phyloP scores from a whole-genome alignment of 2,797 vertebrate genomes.

The Brachymystax lenok region DNA sequence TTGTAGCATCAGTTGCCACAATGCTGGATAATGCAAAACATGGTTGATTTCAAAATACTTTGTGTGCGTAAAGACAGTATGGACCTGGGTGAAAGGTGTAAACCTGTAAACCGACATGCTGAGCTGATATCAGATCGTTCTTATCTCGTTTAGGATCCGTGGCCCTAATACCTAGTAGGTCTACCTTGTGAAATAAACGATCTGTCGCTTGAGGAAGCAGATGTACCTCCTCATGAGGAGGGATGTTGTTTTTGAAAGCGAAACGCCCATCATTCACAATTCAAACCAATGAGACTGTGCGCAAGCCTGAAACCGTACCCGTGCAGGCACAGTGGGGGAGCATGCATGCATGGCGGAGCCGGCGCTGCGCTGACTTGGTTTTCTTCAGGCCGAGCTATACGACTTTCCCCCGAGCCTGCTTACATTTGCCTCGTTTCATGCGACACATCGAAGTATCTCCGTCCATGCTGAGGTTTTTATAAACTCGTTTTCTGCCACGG shows the following conservation, averaged over 20 bases:
- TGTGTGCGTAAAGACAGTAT: not conserved
- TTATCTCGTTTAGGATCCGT: not conserved
- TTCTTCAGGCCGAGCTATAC: constrained; percentile 26
- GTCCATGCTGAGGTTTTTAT: constrained; percentile 62
- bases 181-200: constrained; percentile 63
- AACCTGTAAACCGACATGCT: not conserved
- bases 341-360: constrained; percentile 56
- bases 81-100: not conserved
- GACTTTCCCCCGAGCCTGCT: constrained; percentile 23
- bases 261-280: constrained; percentile 75
- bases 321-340: constrained; percentile 40
- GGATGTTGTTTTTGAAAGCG: constrained; percentile 61
- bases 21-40: not conserved
- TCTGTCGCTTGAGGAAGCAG: constrained; percentile 69
- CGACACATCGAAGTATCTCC: constrained; percentile 63
- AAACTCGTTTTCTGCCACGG: not conserved
- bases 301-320: constrained; percentile 47
- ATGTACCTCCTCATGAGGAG: constrained; percentile 13
- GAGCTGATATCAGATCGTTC: not conserved
- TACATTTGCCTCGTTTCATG: constrained; percentile 36
- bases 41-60: not conserved
- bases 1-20: not conserved
- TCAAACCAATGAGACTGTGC: constrained; percentile 75
- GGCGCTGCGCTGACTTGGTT: constrained; percentile 43
- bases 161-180: not conserved